Percentiles rank a stretch among this genome's conserved stretches.
Evolutionary conservation across 2,113 vertebrate species (phyloP).

Genomic region (Alligator mississippiensis): DNA sequence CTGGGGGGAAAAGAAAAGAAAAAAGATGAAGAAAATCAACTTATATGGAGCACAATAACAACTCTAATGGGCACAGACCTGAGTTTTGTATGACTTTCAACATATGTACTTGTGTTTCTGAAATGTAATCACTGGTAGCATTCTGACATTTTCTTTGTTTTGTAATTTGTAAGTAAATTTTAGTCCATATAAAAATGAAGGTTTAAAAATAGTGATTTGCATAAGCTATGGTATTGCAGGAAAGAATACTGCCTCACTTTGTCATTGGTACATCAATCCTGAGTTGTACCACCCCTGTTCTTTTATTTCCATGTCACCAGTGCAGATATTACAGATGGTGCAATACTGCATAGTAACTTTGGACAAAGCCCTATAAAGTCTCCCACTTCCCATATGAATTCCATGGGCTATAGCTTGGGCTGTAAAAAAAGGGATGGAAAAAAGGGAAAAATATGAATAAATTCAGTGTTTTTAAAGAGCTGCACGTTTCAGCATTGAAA

Average conservation of each 20-base stretch:
- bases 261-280: background rate
- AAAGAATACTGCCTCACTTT: background rate
- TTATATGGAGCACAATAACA: background rate
- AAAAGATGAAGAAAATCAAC: background rate
- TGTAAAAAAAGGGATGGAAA: too few relatives aligned
- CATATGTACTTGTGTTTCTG: background rate
- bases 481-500: background rate
- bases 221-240: background rate
- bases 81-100: background rate
- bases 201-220: background rate
- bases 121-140: background rate
- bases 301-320: background rate
- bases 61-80: background rate
- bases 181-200: background rate
- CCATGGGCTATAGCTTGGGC: background rate
- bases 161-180: background rate
- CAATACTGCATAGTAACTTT: background rate
- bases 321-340: background rate
- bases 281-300: background rate
- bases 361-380: background rate
- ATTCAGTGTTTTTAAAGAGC: slow-evolving; percentile 11
- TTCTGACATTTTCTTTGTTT: background rate
- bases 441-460: background rate
- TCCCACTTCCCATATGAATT: background rate
- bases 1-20: background rate